Evolutionary conservation across 2,888 invertebrate species (phyloP).

Genomic region (Pseudolycoriella hygida): DNA sequence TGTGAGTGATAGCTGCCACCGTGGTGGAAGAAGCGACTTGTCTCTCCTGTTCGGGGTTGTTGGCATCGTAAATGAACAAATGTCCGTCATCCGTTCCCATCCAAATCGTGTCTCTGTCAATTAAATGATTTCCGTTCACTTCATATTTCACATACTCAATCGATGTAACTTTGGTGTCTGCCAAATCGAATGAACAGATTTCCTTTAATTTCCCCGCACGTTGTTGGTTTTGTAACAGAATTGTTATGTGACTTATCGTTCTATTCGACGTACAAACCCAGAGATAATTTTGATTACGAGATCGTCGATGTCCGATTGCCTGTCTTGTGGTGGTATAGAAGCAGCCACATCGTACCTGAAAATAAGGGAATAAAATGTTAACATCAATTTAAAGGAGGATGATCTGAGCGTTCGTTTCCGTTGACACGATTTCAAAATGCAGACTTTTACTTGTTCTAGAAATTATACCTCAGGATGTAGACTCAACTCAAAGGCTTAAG

Average conservation of each 20-base stretch:
- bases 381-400: too few relatives aligned
- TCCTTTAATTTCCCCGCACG: conserved; percentile 58
- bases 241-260: conserved; percentile 56
- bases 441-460: too few relatives aligned
- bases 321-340: conserved; percentile 56
- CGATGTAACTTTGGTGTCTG: conserved; percentile 62
- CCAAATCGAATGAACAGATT: conserved; percentile 57
- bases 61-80: conserved; percentile 62
- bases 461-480: too few relatives aligned
- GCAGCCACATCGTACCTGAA: conserved; percentile 75
- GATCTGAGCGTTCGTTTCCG: too few relatives aligned
- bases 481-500: too few relatives aligned
- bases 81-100: conserved; percentile 76
- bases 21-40: conserved; percentile 51
- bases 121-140: conserved; percentile 17
- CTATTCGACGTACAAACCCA: conserved; percentile 83
- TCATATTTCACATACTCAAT: conserved; percentile 70
- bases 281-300: conserved; percentile 60
- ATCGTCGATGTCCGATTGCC: conserved; percentile 38
- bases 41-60: conserved; percentile 73
- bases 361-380: conserved; percentile 10
- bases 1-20: conserved; percentile 52
- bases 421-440: too few relatives aligned
- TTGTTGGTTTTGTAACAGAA: conserved; percentile 54
- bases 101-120: conserved; percentile 63